These are phyloP conservation scores for Ophion slaviceki DNA, from an alignment of 2,888 invertebrate genomes.

Conservation along the genomic window DNA sequence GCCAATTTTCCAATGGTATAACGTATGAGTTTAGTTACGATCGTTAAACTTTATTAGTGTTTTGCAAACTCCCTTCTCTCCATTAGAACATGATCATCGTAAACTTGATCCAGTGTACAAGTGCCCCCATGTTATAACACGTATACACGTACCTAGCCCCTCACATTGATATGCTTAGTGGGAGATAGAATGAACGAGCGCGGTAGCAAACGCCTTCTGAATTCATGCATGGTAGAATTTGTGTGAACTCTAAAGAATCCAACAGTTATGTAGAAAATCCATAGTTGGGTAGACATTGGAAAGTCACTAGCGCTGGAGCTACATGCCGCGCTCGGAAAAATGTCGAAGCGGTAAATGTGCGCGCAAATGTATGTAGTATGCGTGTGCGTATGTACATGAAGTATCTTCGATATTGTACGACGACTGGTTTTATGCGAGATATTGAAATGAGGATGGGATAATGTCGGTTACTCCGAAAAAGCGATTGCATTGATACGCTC, in stretches of 20 bases:
- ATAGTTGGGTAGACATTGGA: slow-evolving; percentile 62
- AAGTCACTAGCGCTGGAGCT: slow-evolving; percentile 35
- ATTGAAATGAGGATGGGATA: slow-evolving; percentile 29
- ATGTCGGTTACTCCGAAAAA: slow-evolving; percentile 51
- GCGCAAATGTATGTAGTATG: background rate
- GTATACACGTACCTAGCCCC: background rate
- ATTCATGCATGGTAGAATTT: slow-evolving; percentile 16
- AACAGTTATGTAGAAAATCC: slow-evolving; percentile 54
- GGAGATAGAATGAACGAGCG: too few species aligned
- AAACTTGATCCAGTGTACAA: slow-evolving; percentile 41
- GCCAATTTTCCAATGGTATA: slow-evolving; percentile 35
- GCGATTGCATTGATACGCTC: slow-evolving; percentile 27
- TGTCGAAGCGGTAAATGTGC: slow-evolving; percentile 4
- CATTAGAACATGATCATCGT: slow-evolving; percentile 64
- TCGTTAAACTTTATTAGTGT: slow-evolving; percentile 64
- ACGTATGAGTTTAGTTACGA: slow-evolving; percentile 45
- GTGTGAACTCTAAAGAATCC: slow-evolving; percentile 10
- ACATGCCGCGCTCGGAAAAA: slow-evolving; percentile 21
- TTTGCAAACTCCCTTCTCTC: slow-evolving; percentile 59
- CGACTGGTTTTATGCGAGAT: slow-evolving; percentile 26
- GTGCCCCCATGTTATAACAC: background rate
- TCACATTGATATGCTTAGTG: background rate
- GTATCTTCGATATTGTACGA: slow-evolving; percentile 3
- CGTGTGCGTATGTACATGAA: background rate
- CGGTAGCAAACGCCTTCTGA: slow-evolving; percentile 28